Base-by-base conservation (phyloP, 2,797 vertebrate genomes). In the Pygocentrus nattereri region DNA sequence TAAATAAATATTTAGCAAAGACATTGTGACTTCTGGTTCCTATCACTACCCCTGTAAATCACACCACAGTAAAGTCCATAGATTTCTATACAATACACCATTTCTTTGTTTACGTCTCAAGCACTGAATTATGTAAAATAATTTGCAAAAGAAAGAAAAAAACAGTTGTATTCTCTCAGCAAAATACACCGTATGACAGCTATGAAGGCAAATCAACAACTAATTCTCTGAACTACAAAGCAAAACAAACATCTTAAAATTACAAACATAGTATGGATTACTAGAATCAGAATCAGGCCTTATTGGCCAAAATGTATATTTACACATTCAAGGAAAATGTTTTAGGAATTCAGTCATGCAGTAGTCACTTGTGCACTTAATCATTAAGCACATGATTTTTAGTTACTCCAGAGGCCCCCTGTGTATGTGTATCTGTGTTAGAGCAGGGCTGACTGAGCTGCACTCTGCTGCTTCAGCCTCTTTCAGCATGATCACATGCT, bases 401-500 rank as follows among this genome's bases (percentile, higher is more conserved):
- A 47, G 19, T 50, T 30, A 30, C 34, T 73, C 50, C 15, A n/a
- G 27, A 23, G 25, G 61, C 65, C 62, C 23, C n/a, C 8, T 64
- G 38, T 47, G 30, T 78, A 23, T 65, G 78, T 27, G n/a, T 70
- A 27, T 58, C 44, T 50, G 73, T 10, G 64, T 76, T 52, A 61
- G 30, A 67, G 7, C 27, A 18, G 0, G 18, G 5, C 70, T 67
- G 31, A 38, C 62, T 38, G 54, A 74, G 49, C 16, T 70, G 19
- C 41, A 44, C 27, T 80, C 15, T 76, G 7, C 50, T 21, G 64
- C 38, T 56, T 23, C 54, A 70, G 52, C 76, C 44, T 34, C 5
- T 56, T 74, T 68, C 1, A 41, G 38, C 34, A 44, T 58, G 18
- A 62, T 83, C 27, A 75, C 69, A 47, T 71, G 79, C 16, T 58